Conservation (phyloP, 2,888 invertebrate species). For the Chymomyza amoena region DNA sequence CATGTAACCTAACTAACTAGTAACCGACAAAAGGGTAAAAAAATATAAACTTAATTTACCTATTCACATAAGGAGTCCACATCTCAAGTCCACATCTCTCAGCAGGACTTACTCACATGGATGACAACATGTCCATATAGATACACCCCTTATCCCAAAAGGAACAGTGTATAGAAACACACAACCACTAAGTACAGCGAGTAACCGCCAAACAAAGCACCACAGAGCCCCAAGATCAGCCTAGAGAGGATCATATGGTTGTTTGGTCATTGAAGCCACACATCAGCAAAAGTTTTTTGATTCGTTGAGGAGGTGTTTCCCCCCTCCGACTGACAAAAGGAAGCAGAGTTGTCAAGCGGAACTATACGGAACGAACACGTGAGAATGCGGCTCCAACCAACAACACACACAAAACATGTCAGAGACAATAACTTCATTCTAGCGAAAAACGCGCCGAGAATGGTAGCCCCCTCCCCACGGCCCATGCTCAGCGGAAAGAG, state of each 20-base stretch:
- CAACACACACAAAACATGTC: conserved; percentile 42
- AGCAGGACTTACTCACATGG: no score
- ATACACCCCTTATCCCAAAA: no score
- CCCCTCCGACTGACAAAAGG: not conserved
- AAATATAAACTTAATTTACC: no score
- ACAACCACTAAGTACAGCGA: not conserved
- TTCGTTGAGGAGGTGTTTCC: no score
- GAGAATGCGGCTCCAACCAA: conserved; percentile 54
- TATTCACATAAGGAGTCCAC: no score
- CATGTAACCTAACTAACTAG: no score
- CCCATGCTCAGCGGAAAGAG: not conserved
- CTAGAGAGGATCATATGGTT: not conserved
- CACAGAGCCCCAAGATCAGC: not conserved
- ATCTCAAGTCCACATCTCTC: no score
- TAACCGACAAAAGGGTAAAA: no score
- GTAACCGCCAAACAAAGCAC: not conserved
- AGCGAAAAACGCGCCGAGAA: conserved; percentile 19
- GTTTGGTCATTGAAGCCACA: not conserved
- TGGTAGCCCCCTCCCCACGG: no score
- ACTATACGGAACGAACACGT: conserved; percentile 71
- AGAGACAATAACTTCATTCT: conserved; percentile 66
- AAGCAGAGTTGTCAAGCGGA: conserved; percentile 56
- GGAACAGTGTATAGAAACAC: not conserved
- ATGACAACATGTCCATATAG: no score
- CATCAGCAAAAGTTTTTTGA: no score